Conservation (phyloP, 2,113 vertebrate genomes). For the Hippocampus mohnikei region DNA sequence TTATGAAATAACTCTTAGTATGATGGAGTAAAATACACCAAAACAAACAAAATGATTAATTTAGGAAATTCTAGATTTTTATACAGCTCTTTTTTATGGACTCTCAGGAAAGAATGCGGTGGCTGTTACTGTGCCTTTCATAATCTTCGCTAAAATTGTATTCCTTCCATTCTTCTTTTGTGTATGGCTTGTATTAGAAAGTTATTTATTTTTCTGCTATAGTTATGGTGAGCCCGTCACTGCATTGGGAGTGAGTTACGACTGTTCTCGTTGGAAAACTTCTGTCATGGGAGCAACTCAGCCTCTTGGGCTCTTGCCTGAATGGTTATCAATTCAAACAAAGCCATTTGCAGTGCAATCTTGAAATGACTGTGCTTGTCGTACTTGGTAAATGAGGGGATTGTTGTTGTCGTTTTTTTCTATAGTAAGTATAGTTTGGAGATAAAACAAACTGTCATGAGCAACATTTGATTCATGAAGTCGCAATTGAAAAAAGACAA, state of each 20-base stretch:
- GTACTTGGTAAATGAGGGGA: neutral
- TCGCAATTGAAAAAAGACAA: neutral
- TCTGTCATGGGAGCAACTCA: conserved; percentile 21
- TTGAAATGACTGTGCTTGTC: neutral
- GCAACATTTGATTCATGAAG: neutral
- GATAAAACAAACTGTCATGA: neutral
- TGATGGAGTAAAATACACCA: neutral
- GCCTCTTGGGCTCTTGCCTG: neutral
- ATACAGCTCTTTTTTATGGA: neutral
- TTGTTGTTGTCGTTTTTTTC: neutral
- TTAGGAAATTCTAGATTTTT: too few relatives aligned
- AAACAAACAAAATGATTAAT: too few relatives aligned
- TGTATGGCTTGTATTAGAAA: neutral
- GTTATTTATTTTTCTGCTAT: neutral
- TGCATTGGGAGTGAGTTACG: neutral
- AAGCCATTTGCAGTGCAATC: neutral
- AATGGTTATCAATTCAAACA: neutral
- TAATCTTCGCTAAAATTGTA: neutral
- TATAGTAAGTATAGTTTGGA: neutral
- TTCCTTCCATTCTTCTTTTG: neutral
- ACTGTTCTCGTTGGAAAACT: neutral
- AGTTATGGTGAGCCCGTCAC: neutral
- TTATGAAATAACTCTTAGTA: neutral
- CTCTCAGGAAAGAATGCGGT: neutral
- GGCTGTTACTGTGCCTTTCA: neutral